Base-by-base conservation (phyloP, 2,888 invertebrate species). In the Exocentrus adspersus region DNA sequence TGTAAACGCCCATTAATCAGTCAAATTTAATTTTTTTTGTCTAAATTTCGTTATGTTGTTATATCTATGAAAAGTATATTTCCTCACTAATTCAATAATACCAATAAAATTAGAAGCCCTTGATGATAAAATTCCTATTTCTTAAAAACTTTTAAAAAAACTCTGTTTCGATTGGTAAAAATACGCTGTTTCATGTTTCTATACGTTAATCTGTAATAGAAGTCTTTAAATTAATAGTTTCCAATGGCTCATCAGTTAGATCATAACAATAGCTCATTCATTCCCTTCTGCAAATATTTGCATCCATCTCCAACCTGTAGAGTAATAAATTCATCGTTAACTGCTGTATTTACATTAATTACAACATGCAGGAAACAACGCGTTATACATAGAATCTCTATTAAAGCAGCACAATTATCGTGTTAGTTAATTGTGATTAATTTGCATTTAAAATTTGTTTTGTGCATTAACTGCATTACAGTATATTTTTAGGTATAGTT, bases 341-440 rank as follows among this genome's bases (percentile, higher is more conserved):
- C 37, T 37, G 37, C 10, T 37, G 37, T 37, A 37, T 37, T 37
- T 37, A 37, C 14, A 14, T 37, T 37, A 37, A 37, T 37, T 37
- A 37, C 14, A 1, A 37, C n/a, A n/a, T 37, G 37, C n/a, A 37
- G 37, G 14, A 37, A 37, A 37, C 37, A 37, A 37, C 37, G 12
- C 37, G 37, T 37, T 37, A 37, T 5, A 37, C 14, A 37, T 2
- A 37, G 37, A 37, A 37, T n/a, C 37, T 37, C 37, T 37, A 37
- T 37, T 37, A 37, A 37, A 37, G 37, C 37, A 14, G 37, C 37
- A 37, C 24, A 46, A 46, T 46, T 46, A 37, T 37, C 10, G 37
- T 37, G 28, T 48, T 48, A 28, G 28, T 48, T 48, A 28, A 37
- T n/a, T 28, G 17, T 48, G 48, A 48, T 6, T 48, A 24, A 48